phyloP scores from a whole-genome alignment of 2,113 vertebrate species.

The Chamaea fasciata region DNA sequence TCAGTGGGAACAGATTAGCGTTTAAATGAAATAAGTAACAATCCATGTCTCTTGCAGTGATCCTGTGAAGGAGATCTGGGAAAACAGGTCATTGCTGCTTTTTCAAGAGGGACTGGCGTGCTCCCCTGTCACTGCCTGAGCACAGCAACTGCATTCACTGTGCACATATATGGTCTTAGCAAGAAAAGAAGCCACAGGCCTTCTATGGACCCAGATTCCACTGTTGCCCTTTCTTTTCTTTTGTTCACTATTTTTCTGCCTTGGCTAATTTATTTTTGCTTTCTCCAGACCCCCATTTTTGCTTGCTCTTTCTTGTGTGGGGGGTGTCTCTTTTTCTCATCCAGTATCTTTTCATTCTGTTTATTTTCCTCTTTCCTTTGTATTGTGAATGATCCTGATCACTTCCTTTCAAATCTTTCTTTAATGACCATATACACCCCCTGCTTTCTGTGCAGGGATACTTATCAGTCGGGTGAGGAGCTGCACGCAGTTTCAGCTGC shows the following conservation, averaged over 20 bases:
- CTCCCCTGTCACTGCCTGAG: accelerated
- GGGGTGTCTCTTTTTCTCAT: too few relatives aligned
- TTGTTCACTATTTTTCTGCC: neutral
- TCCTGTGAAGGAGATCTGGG: neutral
- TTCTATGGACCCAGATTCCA: neutral
- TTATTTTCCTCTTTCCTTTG: neutral
- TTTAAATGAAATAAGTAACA: neutral
- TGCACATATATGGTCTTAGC: neutral
- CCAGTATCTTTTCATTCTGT: neutral
- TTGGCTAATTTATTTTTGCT: neutral
- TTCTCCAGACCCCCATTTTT: neutral
- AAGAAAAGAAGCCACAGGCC: neutral
- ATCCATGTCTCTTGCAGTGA: neutral
- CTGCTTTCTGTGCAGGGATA: neutral
- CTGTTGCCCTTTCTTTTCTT: neutral
- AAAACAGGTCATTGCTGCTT: neutral
- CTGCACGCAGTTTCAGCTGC: neutral
- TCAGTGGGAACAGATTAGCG: neutral
- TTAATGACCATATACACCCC: neutral
- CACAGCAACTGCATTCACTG: neutral
- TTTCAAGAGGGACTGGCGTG: neutral
- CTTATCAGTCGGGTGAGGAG: neutral
- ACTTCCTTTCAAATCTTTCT: neutral
- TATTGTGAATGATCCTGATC: neutral
- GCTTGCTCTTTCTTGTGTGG: neutral